Conservation (phyloP, 2,113 vertebrate species). For the Antigone vipio region DNA sequence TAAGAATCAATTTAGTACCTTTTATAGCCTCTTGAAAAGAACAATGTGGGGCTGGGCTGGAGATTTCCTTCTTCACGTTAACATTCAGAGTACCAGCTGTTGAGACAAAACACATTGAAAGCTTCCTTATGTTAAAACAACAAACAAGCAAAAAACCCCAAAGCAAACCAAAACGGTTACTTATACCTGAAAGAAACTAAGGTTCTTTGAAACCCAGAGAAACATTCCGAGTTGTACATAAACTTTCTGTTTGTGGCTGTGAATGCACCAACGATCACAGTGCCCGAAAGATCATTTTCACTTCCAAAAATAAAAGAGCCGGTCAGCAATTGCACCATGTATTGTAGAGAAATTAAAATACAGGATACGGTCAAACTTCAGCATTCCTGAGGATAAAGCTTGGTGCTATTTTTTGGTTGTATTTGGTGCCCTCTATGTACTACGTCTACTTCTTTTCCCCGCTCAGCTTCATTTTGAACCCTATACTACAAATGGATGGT, state of each 20-base stretch:
- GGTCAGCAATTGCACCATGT: background rate
- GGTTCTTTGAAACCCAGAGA: background rate
- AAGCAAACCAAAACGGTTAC: background rate
- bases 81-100: constrained; percentile 82
- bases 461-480: background rate
- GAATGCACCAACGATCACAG: background rate
- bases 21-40: constrained; percentile 93
- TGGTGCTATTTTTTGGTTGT: background rate
- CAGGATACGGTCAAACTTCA: background rate
- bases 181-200: background rate
- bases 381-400: background rate
- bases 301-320: background rate
- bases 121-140: constrained; percentile 36
- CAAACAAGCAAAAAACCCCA: background rate
- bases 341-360: background rate
- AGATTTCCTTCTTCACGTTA: constrained; percentile 91
- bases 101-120: constrained; percentile 48
- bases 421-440: background rate
- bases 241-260: background rate
- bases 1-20: constrained; percentile 81
- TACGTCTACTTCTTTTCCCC: background rate
- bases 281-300: background rate
- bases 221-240: background rate
- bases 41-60: constrained; percentile 89
- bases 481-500: background rate